These are phyloP conservation scores for Beroe forskalii DNA, from an alignment of 37 sponge, comb jelly and placozoan genomes.

Conservation along the genomic window DNA sequence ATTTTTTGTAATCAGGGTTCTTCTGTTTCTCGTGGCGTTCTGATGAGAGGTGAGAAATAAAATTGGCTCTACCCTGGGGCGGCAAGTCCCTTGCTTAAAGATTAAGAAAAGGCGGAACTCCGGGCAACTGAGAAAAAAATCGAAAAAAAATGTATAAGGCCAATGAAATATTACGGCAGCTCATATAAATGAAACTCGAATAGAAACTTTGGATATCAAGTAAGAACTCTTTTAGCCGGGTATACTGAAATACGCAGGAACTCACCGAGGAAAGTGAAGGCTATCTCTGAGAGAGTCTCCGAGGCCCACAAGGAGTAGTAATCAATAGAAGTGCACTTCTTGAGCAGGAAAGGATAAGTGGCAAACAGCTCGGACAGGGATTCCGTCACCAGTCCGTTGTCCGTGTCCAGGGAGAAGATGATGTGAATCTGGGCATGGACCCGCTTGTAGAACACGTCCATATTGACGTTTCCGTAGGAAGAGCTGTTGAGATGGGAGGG, in stretches of 20 bases:
- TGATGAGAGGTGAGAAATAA: too few species aligned
- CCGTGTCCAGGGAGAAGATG: not conserved
- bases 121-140: too few species aligned
- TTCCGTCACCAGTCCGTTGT: not conserved
- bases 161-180: too few species aligned
- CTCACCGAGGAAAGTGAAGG: conserved; percentile 13
- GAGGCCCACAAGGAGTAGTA: conserved; percentile 40
- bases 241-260: too few species aligned
- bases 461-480: conserved; percentile 52
- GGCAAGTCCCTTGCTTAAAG: too few species aligned
- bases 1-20: not conserved
- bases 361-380: not conserved
- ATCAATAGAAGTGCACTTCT: conserved; percentile 38
- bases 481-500: not conserved
- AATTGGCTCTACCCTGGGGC: too few species aligned
- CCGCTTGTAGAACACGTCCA: conserved; percentile 51
- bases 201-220: too few species aligned
- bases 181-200: too few species aligned
- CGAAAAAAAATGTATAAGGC: too few species aligned
- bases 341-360: not conserved
- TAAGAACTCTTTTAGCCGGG: too few species aligned
- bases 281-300: conserved; percentile 28
- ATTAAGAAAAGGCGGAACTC: too few species aligned
- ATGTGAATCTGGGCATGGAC: conserved; percentile 30
- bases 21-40: not conserved